These are phyloP conservation scores for Julus scanicus DNA, from an alignment of 2,888 invertebrate species.

Conservation along the genomic window DNA sequence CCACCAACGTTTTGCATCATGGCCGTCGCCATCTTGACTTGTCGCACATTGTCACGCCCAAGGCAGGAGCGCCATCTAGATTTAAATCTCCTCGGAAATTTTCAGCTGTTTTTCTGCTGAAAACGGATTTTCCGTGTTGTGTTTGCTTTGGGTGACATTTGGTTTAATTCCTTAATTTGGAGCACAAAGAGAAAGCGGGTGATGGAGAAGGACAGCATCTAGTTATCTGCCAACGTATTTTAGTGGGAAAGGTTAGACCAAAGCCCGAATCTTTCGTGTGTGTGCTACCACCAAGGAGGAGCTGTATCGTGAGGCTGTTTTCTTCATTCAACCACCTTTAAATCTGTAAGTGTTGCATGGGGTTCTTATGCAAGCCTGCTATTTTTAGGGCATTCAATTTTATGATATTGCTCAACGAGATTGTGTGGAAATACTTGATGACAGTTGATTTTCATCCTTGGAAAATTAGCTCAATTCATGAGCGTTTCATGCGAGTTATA, in stretches of 20 bases:
- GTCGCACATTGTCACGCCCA: too few species aligned
- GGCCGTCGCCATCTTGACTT: neutral
- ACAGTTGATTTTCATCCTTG: neutral
- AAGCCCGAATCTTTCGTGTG: neutral
- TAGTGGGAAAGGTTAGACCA: neutral
- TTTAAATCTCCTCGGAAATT: neutral
- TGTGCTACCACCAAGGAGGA: neutral
- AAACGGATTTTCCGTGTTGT: neutral
- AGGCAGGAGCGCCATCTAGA: too few species aligned
- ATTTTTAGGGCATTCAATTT: neutral
- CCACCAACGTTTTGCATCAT: neutral
- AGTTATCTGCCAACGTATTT: neutral
- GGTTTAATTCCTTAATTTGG: neutral
- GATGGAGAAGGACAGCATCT: neutral
- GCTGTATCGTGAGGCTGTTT: neutral
- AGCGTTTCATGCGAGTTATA: neutral
- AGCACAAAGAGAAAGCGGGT: neutral
- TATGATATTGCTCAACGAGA: slow-evolving; percentile 1
- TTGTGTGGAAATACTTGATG: neutral
- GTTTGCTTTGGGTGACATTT: neutral
- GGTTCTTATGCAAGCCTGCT: slow-evolving; percentile 15
- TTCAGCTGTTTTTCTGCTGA: slow-evolving; percentile 39
- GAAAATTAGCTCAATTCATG: neutral
- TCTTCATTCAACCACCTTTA: slow-evolving; percentile 38
- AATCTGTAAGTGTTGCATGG: slow-evolving; percentile 24